Evolutionary conservation across 1,140 invertebrate species (phyloP), one percentile per base, ranked within the genome.

Genomic region (Pararge aegeria): DNA sequence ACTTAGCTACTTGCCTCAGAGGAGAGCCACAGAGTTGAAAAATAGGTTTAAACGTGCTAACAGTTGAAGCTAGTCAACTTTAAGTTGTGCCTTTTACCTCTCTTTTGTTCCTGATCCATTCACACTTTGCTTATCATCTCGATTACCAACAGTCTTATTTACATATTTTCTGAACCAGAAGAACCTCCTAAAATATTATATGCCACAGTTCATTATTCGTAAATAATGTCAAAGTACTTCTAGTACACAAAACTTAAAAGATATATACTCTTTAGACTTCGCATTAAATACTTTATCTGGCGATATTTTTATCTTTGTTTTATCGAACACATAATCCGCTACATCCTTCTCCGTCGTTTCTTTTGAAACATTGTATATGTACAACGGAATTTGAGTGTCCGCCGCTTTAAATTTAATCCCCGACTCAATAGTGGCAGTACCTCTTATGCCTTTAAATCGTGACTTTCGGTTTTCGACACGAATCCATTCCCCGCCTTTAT

Each of bases 301-400:
- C 1, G 13, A 12, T 20, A 38, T 53, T 13, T 44, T 12, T 13
- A 56, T 30, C 15, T 57, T 44, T 27, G 55, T 57, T 15, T 50
- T 57, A 12, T 50, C 46, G 15, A 38, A 57, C 2, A 57, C 34
- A 40, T 57, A 57, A n/a, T 50, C 46, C 1, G 30, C 30, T 3
- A 63, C 29, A 18, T 63, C 54, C 12, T 20, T 18, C 16, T 38
- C 49, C 0, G 27, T 52, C 12, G 27, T 53, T 20, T 53, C 40
- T 13, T 61, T 61, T 1, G 57, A 61, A 20, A 66, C 49, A 57
- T 66, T 57, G 38, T 54, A 57, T 9, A 66, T 56, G 24, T 34
- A 60, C n/a, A 61, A 49, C 2, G 57, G 53, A 15, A 66, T 34
- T 12, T 56, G n/a, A 16, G 18, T 13, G 40, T 49, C 40, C 5